Evolutionary conservation across 2,888 invertebrate species (phyloP).

Genomic region (Nymphalis c-album): DNA sequence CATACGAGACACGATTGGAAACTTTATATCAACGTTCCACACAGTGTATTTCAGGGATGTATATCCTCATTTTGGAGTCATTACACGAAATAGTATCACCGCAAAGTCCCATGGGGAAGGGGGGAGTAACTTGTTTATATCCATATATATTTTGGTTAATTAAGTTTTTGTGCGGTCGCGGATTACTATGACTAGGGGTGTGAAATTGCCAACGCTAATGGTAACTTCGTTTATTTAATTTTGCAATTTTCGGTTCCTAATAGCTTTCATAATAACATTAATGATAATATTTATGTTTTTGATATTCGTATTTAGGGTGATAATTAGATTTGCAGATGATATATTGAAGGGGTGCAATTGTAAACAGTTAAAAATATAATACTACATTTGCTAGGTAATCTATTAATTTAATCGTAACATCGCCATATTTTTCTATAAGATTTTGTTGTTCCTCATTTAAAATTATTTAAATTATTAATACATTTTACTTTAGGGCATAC

Average conservation of each 20-base stretch:
- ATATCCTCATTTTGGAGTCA: conserved; percentile 80
- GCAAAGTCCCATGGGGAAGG: conserved; percentile 74
- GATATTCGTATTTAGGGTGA: conserved; percentile 10
- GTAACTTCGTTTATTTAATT: conserved; percentile 39
- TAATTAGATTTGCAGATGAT: conserved; percentile 21
- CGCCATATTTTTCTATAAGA: no score
- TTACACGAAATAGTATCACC: conserved; percentile 81
- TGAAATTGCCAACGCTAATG: conserved; percentile 54
- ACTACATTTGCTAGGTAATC: no score
- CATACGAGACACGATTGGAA: conserved; percentile 26
- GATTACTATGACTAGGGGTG: conserved; percentile 60
- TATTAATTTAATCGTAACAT: no score
- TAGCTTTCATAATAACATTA: conserved; percentile 29
- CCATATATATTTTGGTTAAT: conserved; percentile 78
- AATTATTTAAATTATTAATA: no score
- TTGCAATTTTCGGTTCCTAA: conserved; percentile 26
- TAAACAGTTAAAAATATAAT: not conserved
- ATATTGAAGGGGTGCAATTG: not conserved
- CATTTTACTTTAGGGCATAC: no score
- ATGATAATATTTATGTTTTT: conserved; percentile 10
- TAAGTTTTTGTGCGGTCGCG: conserved; percentile 76
- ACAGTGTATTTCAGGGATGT: conserved; percentile 66
- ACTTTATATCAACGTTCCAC: conserved; percentile 32
- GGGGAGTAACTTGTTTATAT: conserved; percentile 66
- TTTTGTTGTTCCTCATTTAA: no score